Evolutionary conservation across 2,113 vertebrate species (phyloP), one percentile per base, ranked within the genome.

Genomic region (Thymallus thymallus): DNA sequence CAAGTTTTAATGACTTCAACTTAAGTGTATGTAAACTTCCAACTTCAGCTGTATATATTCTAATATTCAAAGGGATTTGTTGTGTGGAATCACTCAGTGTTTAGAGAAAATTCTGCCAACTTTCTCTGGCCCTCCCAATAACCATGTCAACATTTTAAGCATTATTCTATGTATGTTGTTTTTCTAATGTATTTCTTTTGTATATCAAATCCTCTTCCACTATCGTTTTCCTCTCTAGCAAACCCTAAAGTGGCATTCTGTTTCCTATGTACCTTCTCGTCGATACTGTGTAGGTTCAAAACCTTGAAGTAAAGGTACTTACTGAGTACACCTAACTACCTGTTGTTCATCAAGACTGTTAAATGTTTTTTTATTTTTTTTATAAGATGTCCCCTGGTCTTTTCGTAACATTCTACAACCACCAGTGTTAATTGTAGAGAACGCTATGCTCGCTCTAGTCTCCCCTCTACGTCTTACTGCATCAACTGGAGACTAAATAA

Each of bases 231-330:
- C 76, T n/a, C 75, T 71, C 20, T 64, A 80, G 58, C 32, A 23
- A 85, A 80, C 76, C 88, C 81, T 89, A 84, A 89, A 87, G 85
- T 88, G 81, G 85, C 82, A 87, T 88, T 82, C 29, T n/a, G 64
- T 84, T 87, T 82, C 78, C 72, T 72, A 77, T 87, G 82, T 89
- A 83, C 76, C 76, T 85, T 80, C 6, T 22, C 2, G 30, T 85
- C 74, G 18, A 66, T 66, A n/a, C 73, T 71, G 60, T 41, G 72
- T 61, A 77, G 69, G 74, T 78, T 76, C 9, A 65, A 45, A 80
- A 72, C 66, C 71, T 78, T 76, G 74, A 32, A 66, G 64, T 30
- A 32, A 18, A 66, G 64, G 30, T 66, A 66, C 64, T 30, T 66
- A 66, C 30, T 30, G 24, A 35, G 66, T 29, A 68, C 14, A 12